These are phyloP conservation scores for Astropecten irregularis DNA, from an alignment of 53 echinoderm and acorn worm species.

Conservation along the genomic window DNA sequence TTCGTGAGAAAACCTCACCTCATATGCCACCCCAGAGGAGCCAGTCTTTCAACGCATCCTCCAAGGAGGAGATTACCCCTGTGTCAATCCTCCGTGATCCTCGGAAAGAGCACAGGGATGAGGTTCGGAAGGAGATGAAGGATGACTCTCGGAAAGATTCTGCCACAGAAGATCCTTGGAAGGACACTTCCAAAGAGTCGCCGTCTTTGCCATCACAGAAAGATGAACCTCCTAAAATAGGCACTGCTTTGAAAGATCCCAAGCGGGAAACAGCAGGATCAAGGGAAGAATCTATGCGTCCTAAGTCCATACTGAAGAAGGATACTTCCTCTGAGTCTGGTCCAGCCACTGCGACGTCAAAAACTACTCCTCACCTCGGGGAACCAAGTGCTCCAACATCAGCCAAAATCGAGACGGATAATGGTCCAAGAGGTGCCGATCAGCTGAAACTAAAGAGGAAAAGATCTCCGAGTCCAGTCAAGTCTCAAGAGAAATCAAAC, in stretches of 20 bases:
- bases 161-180: slow-evolving; percentile 33
- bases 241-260: slow-evolving; percentile 43
- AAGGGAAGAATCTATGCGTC: slow-evolving; percentile 63
- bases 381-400: slow-evolving; percentile 55
- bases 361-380: slow-evolving; percentile 42
- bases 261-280: slow-evolving; percentile 37
- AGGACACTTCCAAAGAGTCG: slow-evolving; percentile 45
- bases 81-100: slow-evolving; percentile 47
- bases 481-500: slow-evolving; percentile 31
- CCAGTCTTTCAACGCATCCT: slow-evolving; percentile 31
- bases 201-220: slow-evolving; percentile 56
- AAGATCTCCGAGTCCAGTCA: slow-evolving; percentile 79
- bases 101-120: slow-evolving; percentile 36
- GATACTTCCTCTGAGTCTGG: slow-evolving; percentile 61
- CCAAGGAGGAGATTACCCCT: slow-evolving; percentile 35
- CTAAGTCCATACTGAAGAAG: slow-evolving; percentile 87
- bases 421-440: slow-evolving; percentile 50
- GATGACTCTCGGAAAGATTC: slow-evolving; percentile 20
- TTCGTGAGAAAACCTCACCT: slow-evolving; percentile 13
- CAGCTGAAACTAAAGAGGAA: slow-evolving; percentile 73
- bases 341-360: slow-evolving; percentile 47
- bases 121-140: slow-evolving; percentile 26
- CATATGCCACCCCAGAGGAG: slow-evolving; percentile 31
- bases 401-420: slow-evolving; percentile 41
- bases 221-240: slow-evolving; percentile 52